A percentile compares a stretch with the other conserved stretches of the same genome.
Conservation (phyloP, 2,888 invertebrate species). For the Blastobasis lacticolella region DNA sequence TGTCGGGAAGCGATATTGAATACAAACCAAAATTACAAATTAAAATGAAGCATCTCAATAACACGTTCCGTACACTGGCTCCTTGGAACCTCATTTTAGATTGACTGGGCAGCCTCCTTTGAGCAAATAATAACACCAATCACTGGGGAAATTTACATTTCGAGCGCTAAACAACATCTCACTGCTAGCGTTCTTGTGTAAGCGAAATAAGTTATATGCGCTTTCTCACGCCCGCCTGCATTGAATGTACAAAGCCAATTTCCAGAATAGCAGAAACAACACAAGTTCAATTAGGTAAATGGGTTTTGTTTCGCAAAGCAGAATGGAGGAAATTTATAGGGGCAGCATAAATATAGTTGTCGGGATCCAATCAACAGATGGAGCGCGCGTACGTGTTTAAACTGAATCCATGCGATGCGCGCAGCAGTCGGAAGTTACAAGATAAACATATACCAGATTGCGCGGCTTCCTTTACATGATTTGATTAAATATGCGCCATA, state of each 20-base stretch:
- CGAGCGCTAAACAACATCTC: slow-evolving; percentile 36
- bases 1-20: too few species aligned
- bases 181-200: neutral
- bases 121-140: slow-evolving; percentile 18
- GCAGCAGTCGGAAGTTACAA: slow-evolving; percentile 11
- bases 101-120: neutral
- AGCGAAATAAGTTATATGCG: slow-evolving; percentile 26
- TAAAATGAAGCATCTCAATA: neutral
- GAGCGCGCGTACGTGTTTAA: slow-evolving; percentile 24
- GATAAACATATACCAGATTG: slow-evolving; percentile 1
- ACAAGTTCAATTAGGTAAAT: slow-evolving; percentile 68
- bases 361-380: slow-evolving; percentile 52
- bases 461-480: neutral
- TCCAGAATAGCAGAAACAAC: slow-evolving; percentile 60
- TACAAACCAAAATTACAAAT: too few species aligned
- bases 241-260: slow-evolving; percentile 61
- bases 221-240: slow-evolving; percentile 55
- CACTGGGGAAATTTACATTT: slow-evolving; percentile 29
- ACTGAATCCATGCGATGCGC: slow-evolving; percentile 16
- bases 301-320: slow-evolving; percentile 51
- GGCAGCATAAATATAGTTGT: slow-evolving; percentile 44
- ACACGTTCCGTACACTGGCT: neutral
- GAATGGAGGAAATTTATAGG: slow-evolving; percentile 48
- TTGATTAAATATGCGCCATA: too few species aligned
- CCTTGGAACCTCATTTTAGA: neutral